Percentiles rank a stretch among this genome's conserved stretches.
phyloP scores from a whole-genome alignment of 2,888 invertebrate species.

The Dicyrtomina minuta region DNA sequence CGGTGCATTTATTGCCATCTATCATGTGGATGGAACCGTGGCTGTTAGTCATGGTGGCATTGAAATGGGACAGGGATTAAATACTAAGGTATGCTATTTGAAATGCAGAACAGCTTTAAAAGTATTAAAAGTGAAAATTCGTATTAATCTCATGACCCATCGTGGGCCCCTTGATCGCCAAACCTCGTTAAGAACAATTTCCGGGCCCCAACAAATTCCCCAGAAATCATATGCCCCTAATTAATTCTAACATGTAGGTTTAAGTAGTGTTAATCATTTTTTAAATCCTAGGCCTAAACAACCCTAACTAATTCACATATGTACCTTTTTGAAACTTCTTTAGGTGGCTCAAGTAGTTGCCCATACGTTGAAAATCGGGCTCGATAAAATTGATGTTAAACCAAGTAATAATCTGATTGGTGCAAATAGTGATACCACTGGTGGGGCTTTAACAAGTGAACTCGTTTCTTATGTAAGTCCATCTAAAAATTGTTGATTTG shows the following conservation, averaged over 20 bases:
- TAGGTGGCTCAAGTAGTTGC: constrained; percentile 57
- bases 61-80: constrained; percentile 59
- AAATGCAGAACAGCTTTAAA: no score
- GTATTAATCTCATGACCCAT: no score
- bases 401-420: constrained; percentile 55
- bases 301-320: no score
- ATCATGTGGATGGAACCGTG: constrained; percentile 57
- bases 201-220: no score
- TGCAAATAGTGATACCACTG: constrained; percentile 56
- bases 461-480: constrained; percentile 55
- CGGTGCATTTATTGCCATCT: constrained; percentile 66
- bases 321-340: no score
- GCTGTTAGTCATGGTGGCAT: constrained; percentile 57
- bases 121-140: no score
- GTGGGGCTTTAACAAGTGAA: constrained; percentile 56
- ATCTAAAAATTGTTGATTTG: constrained; percentile 47
- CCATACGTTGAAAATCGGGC: constrained; percentile 56
- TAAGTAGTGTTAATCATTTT: no score
- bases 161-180: no score
- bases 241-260: no score
- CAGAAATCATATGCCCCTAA: no score
- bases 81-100: constrained; percentile 59
- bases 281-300: no score
- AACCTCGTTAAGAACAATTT: no score
- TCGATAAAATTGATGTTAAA: constrained; percentile 56